These are phyloP conservation scores for Aphyosemion australe DNA, from an alignment of 2,113 vertebrate genomes.

Conservation along the genomic window DNA sequence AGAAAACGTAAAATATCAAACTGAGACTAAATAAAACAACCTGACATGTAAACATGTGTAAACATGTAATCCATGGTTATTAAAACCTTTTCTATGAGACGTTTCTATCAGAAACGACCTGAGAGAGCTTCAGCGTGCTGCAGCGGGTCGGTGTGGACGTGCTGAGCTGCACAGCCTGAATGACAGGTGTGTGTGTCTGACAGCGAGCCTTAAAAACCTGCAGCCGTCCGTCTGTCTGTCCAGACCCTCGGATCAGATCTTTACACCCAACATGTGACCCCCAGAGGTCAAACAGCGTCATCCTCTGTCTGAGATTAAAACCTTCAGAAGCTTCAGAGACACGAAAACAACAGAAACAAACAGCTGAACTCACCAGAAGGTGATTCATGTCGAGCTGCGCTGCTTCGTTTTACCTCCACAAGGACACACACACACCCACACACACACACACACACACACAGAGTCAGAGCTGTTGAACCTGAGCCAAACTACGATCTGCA, in stretches of 20 bases:
- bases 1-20: no score
- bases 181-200: neutral
- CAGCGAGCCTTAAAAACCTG: neutral
- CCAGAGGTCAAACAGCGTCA: neutral
- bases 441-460: neutral
- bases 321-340: no score
- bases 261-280: neutral
- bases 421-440: conserved; percentile 39
- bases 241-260: neutral
- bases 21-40: no score
- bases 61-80: no score
- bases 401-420: conserved; percentile 37
- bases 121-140: neutral
- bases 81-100: no score
- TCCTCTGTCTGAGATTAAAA: no score
- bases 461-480: conserved; percentile 43
- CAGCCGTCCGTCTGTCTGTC: no score
- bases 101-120: no score
- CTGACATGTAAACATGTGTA: no score
- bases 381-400: conserved; percentile 61
- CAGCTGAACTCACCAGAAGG: conserved; percentile 68
- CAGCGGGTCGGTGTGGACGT: conserved; percentile 2
- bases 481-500: conserved; percentile 71
- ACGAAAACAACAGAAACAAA: neutral
- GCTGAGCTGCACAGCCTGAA: neutral